These are phyloP conservation scores for Catonia carolina DNA, from an alignment of 2,888 invertebrate species.

Conservation along the genomic window DNA sequence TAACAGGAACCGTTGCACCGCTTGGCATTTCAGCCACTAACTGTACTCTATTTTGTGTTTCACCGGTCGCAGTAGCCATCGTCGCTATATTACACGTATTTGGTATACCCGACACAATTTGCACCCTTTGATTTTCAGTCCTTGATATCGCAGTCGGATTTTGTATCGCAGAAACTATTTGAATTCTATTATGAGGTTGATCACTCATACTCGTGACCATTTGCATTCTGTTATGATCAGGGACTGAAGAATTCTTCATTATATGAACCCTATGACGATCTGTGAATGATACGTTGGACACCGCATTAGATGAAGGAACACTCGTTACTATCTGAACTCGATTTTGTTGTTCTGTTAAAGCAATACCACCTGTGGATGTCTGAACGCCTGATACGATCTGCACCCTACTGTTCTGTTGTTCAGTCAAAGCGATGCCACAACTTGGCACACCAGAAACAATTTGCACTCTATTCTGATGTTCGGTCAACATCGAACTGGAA, in stretches of 20 bases:
- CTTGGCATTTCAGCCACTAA: conserved; percentile 19
- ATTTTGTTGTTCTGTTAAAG: conserved; percentile 25
- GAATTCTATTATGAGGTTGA: conserved; percentile 33
- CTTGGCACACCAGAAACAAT: conserved; percentile 31
- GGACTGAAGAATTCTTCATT: conserved; percentile 14
- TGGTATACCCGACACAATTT: conserved; percentile 30
- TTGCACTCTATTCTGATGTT: conserved; percentile 33
- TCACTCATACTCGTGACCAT: conserved; percentile 23
- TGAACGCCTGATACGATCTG: conserved; percentile 29
- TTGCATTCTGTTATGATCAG: conserved; percentile 23
- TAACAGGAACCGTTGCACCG: neutral
- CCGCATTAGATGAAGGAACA: conserved; percentile 20
- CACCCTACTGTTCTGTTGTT: conserved; percentile 32
- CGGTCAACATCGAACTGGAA: conserved; percentile 28
- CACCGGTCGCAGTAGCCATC: neutral
- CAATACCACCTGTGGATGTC: neutral
- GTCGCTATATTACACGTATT: conserved; percentile 12
- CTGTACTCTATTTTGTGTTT: conserved; percentile 24
- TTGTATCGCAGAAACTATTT: conserved; percentile 29
- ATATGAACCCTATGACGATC: conserved; percentile 32
- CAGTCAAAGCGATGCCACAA: conserved; percentile 16
- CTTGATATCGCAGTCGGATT: conserved; percentile 23
- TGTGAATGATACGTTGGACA: conserved; percentile 28
- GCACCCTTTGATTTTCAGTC: conserved; percentile 31
- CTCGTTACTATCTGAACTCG: conserved; percentile 32